A percentile compares a stretch with the other conserved stretches of the same genome.
Conservation (phyloP, 2,797 vertebrate species). For the Sebastes itinus region DNA sequence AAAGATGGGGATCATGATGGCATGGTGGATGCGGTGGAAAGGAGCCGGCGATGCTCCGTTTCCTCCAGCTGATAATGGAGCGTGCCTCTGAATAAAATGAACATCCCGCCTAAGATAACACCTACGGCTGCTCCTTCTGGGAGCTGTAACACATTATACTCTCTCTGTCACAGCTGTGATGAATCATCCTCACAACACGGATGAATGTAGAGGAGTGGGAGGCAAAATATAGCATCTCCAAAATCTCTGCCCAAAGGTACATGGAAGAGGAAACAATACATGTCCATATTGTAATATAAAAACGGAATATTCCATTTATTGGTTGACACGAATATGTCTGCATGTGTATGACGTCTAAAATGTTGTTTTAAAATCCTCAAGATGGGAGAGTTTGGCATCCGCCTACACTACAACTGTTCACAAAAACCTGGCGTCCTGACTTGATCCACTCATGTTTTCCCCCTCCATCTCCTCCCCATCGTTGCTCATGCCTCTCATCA, state of each 20-base stretch:
- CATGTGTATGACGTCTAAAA: neutral
- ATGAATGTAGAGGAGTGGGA: slow-evolving; percentile 57
- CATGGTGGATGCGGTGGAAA: slow-evolving; percentile 16
- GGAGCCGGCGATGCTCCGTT: slow-evolving; percentile 16
- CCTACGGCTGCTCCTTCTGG: slow-evolving; percentile 60
- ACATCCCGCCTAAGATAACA: slow-evolving; percentile 64
- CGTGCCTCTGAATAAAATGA: slow-evolving; percentile 70
- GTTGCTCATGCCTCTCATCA: slow-evolving; percentile 59
- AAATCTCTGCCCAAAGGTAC: slow-evolving; percentile 34
- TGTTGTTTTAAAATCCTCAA: neutral
- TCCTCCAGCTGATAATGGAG: slow-evolving; percentile 55
- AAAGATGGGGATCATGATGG: slow-evolving; percentile 40
- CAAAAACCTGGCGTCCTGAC: slow-evolving; percentile 25
- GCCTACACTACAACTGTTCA: slow-evolving; percentile 3
- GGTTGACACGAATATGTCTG: slow-evolving; percentile 3
- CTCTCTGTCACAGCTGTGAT: slow-evolving; percentile 60
- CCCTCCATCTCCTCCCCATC: slow-evolving; percentile 24
- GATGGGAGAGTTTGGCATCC: slow-evolving; percentile 12
- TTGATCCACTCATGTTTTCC: slow-evolving; percentile 23
- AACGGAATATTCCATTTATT: neutral
- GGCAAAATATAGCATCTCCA: slow-evolving; percentile 21
- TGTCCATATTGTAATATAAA: slow-evolving; percentile 5
- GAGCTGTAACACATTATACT: slow-evolving; percentile 61
- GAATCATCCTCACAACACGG: slow-evolving; percentile 68
- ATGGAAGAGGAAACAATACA: slow-evolving; percentile 15